Conservation (phyloP, 1,140 invertebrate genomes). For the Trachelipus rathkii region DNA sequence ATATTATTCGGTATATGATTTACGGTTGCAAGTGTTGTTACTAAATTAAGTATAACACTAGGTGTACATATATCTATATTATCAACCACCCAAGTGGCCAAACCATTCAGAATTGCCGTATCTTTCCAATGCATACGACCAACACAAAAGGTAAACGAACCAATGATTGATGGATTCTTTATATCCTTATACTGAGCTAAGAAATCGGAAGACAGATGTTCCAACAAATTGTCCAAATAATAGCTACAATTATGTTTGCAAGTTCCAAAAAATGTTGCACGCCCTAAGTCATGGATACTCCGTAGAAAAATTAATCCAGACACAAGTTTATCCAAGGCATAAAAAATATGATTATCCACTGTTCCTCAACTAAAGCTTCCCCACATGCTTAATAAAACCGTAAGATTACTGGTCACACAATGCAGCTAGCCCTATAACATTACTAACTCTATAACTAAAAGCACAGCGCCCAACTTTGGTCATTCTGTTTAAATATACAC, state of each 20-base stretch:
- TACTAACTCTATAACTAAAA: too few species aligned
- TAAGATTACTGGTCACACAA: too few species aligned
- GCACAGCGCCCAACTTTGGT: too few species aligned
- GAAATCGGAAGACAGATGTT: not conserved
- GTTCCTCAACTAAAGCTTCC: too few species aligned
- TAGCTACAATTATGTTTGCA: not conserved
- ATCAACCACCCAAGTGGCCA: not conserved
- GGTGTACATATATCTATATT: not conserved
- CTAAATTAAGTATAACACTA: not conserved
- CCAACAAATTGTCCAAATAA: not conserved
- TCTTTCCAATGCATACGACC: not conserved
- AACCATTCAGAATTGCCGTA: not conserved
- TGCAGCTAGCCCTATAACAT: too few species aligned
- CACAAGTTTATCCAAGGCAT: too few species aligned
- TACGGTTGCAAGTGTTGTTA: not conserved
- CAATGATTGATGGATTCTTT: not conserved
- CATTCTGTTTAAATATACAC: too few species aligned
- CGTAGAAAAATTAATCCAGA: too few species aligned
- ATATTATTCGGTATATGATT: not conserved
- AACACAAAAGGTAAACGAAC: not conserved
- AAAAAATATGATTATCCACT: too few species aligned
- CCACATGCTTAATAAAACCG: too few species aligned
- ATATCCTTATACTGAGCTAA: not conserved
- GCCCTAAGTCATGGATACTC: too few species aligned
- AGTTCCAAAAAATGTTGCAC: not conserved